phyloP scores from a whole-genome alignment of 2,888 invertebrate genomes.

The Eupithecia abbreviata region DNA sequence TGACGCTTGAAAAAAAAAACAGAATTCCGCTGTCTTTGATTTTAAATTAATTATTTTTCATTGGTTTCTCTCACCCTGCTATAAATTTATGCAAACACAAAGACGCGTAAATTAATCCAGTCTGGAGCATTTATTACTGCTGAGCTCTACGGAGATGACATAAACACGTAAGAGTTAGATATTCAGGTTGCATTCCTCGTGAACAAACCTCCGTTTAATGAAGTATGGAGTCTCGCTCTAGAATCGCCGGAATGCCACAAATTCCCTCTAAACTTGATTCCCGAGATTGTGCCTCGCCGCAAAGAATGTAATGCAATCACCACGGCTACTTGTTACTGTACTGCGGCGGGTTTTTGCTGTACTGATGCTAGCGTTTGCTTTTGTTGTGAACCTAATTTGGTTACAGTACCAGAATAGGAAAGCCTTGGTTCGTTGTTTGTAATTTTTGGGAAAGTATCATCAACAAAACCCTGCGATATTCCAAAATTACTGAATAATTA shows the following conservation, averaged over 20 bases:
- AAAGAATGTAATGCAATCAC: constrained; percentile 77
- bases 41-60: background rate
- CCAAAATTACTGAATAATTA: background rate
- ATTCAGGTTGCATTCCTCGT: constrained; percentile 15
- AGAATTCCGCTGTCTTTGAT: background rate
- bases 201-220: constrained; percentile 25
- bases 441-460: background rate
- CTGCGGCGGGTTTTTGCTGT: constrained; percentile 48
- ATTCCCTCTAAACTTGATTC: constrained; percentile 66
- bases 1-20: background rate
- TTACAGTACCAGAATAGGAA: background rate
- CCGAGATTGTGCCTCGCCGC: constrained; percentile 72
- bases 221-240: constrained; percentile 22
- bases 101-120: background rate
- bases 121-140: constrained; percentile 7
- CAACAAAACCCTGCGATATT: background rate
- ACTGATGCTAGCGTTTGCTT: constrained; percentile 45
- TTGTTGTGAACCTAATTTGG: constrained; percentile 38
- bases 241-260: constrained; percentile 43
- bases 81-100: background rate
- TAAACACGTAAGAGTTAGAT: constrained; percentile 6
- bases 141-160: constrained; percentile 10
- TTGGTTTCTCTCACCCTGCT: background rate
- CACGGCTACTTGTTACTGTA: constrained; percentile 64
- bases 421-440: background rate